Conservation (phyloP, 2,797 vertebrate genomes). For the Chaenodraco wilsoni region DNA sequence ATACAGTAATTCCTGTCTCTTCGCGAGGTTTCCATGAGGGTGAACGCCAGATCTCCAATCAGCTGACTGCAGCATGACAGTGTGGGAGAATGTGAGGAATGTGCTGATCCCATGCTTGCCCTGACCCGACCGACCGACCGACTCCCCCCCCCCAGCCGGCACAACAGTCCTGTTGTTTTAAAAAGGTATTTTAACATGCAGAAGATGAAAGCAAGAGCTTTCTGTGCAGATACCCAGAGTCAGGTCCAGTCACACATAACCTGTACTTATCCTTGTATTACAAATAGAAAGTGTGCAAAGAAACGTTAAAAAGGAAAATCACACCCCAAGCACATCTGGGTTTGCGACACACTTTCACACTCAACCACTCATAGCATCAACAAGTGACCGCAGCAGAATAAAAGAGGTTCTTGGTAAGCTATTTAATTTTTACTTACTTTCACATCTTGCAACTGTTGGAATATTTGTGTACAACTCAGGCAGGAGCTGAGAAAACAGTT, state of each 20-base stretch:
- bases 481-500: conserved; percentile 2
- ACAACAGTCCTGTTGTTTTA: conserved; percentile 76
- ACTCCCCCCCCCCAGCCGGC: conserved; percentile 20
- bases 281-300: conserved; percentile 1
- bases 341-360: conserved; percentile 13
- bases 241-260: conserved; percentile 2
- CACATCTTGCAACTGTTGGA: background rate
- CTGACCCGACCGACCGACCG: conserved; percentile 46
- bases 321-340: background rate
- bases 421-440: conserved; percentile 25
- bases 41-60: conserved; percentile 70
- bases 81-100: conserved; percentile 81
- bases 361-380: background rate
- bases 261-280: conserved; percentile 7
- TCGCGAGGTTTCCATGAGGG: conserved; percentile 61
- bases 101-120: conserved; percentile 79
- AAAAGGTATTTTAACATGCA: conserved; percentile 62
- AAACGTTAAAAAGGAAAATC: background rate
- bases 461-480: conserved; percentile 22
- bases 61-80: conserved; percentile 84
- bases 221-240: conserved; percentile 32
- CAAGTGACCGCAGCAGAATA: conserved; percentile 16
- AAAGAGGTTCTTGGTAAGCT: conserved; percentile 7
- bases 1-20: conserved; percentile 31
- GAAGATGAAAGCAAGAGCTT: conserved; percentile 53